Evolutionary conservation across 1,140 invertebrate genomes (phyloP).

Genomic region (Drosophila auraria): DNA sequence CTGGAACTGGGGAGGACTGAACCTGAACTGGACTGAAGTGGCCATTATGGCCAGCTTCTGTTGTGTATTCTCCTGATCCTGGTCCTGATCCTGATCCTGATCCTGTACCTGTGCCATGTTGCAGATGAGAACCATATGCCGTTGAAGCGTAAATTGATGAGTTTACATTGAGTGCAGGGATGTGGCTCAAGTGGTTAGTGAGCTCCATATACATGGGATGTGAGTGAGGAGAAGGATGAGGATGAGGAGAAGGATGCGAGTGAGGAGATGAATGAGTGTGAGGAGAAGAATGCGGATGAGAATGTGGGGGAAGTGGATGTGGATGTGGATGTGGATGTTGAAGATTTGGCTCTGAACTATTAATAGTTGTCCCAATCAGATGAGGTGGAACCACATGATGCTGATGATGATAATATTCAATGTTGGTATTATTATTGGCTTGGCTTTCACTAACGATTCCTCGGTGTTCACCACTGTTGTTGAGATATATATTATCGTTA

Average conservation of each 20-base stretch:
- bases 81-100: neutral
- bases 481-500: slow-evolving; percentile 36
- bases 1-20: slow-evolving; percentile 37
- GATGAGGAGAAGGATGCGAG: slow-evolving; percentile 47
- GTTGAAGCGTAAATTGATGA: slow-evolving; percentile 62
- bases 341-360: slow-evolving; percentile 23
- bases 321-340: slow-evolving; percentile 4
- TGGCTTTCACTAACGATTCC: slow-evolving; percentile 21
- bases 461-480: slow-evolving; percentile 12
- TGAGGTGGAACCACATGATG: slow-evolving; percentile 72
- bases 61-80: slow-evolving; percentile 29
- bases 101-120: slow-evolving; percentile 38
- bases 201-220: slow-evolving; percentile 81
- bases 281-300: slow-evolving; percentile 39
- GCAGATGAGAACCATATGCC: slow-evolving; percentile 49
- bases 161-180: slow-evolving; percentile 60
- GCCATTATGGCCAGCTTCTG: slow-evolving; percentile 13
- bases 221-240: slow-evolving; percentile 52
- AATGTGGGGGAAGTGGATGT: slow-evolving; percentile 48
- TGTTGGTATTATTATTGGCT: slow-evolving; percentile 22
- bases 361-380: slow-evolving; percentile 59
- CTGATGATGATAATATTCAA: slow-evolving; percentile 56
- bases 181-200: slow-evolving; percentile 65
- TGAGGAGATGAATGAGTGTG: slow-evolving; percentile 65
- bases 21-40: slow-evolving; percentile 25